These are phyloP conservation scores for Euura saliciscinereae DNA, from an alignment of 1,140 invertebrate species.

Conservation along the genomic window DNA sequence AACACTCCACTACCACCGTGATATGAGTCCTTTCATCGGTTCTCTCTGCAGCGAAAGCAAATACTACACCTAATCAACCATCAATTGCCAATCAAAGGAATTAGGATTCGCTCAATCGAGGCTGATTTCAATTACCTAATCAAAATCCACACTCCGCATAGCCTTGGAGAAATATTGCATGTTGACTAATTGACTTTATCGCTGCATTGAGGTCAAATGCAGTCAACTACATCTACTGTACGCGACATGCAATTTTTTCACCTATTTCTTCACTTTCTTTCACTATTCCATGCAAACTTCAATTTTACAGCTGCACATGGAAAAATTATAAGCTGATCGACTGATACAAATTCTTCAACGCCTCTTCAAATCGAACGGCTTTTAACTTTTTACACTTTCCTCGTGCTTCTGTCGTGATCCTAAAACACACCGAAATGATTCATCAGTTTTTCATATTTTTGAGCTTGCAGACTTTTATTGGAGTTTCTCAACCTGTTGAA, in stretches of 20 bases:
- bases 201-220: slow-evolving; percentile 48
- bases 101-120: not conserved
- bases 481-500: too few species aligned
- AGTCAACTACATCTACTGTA: slow-evolving; percentile 38
- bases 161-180: slow-evolving; percentile 31
- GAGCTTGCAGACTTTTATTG: too few species aligned
- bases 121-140: not conserved
- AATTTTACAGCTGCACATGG: too few species aligned
- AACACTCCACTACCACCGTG: not conserved
- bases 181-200: slow-evolving; percentile 48
- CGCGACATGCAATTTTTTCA: not conserved
- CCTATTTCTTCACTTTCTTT: too few species aligned
- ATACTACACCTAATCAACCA: not conserved
- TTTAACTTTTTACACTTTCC: too few species aligned
- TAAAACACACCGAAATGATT: too few species aligned
- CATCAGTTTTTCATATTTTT: too few species aligned
- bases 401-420: too few species aligned
- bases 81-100: slow-evolving; percentile 5
- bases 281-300: too few species aligned
- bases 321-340: too few species aligned
- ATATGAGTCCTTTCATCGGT: not conserved
- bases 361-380: too few species aligned
- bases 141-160: not conserved
- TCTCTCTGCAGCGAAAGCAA: not conserved
- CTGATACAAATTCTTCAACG: too few species aligned